Conservation (phyloP, 2,888 invertebrate species). For the Ennomos fuscantarius region DNA sequence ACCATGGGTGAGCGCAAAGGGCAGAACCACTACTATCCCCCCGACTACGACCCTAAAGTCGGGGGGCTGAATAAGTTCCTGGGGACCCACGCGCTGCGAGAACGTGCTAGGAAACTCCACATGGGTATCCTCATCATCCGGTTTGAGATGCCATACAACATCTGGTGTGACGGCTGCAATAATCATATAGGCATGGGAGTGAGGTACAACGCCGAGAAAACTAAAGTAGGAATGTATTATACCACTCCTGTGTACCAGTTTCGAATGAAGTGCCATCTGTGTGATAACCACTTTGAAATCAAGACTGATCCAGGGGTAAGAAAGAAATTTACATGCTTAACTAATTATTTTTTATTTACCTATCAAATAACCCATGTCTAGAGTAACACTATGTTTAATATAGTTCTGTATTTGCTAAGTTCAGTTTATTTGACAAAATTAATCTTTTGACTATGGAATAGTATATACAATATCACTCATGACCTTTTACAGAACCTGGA, state of each 20-base stretch:
- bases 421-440: no score
- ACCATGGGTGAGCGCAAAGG: constrained; percentile 99
- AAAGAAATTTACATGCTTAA: constrained; percentile 35
- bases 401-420: no score
- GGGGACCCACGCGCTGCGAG: constrained; percentile 97
- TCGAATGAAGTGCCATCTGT: constrained; percentile 99
- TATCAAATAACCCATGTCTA: no score
- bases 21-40: constrained; percentile 98
- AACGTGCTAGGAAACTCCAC: constrained; percentile 97
- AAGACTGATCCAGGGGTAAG: constrained; percentile 98
- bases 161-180: constrained; percentile 99
- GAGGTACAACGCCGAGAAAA: constrained; percentile 97
- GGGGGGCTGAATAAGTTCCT: constrained; percentile 98
- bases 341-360: no score
- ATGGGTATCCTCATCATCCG: constrained; percentile 98
- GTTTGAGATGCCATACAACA: constrained; percentile 99
- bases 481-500: constrained; percentile 92
- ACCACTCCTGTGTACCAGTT: constrained; percentile 99
- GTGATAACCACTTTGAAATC: constrained; percentile 98
- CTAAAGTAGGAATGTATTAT: constrained; percentile 98
- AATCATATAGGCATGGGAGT: constrained; percentile 99
- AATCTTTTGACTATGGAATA: no score
- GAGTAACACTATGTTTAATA: no score
- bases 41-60: constrained; percentile 98
- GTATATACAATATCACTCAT: not conserved